These are phyloP conservation scores for Scomber japonicus DNA, from an alignment of 2,113 vertebrate genomes.

Conservation along the genomic window DNA sequence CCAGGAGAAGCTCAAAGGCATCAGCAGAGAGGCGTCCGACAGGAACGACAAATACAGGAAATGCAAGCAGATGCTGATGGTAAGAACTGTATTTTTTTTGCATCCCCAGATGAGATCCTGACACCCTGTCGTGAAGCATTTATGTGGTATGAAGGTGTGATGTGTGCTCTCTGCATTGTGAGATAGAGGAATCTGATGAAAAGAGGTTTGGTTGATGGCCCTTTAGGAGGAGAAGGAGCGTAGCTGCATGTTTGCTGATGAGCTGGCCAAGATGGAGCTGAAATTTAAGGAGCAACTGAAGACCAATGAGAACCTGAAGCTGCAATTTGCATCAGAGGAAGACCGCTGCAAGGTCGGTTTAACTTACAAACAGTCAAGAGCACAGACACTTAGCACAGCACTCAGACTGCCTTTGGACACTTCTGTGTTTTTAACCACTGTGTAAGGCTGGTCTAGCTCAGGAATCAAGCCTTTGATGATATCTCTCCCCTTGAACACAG, in stretches of 20 bases:
- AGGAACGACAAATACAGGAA: slow-evolving; percentile 95
- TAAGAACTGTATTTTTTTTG: slow-evolving; percentile 77
- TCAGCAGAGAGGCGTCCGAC: slow-evolving; percentile 92
- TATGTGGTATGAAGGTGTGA: background rate
- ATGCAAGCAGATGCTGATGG: slow-evolving; percentile 93
- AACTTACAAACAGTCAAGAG: background rate
- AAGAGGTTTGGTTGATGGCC: slow-evolving; percentile 9
- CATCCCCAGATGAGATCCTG: background rate
- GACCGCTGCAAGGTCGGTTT: slow-evolving; percentile 92
- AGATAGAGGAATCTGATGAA: background rate
- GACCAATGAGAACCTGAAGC: slow-evolving; percentile 89
- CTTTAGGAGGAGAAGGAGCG: slow-evolving; percentile 94
- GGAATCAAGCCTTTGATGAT: slow-evolving; percentile 67
- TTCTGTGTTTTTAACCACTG: slow-evolving; percentile 43
- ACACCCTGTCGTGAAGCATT: background rate
- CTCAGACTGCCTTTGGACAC: slow-evolving; percentile 38
- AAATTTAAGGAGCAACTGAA: slow-evolving; percentile 97
- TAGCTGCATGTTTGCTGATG: slow-evolving; percentile 92
- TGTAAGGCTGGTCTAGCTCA: slow-evolving; percentile 71
- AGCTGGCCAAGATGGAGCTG: slow-evolving; percentile 93
- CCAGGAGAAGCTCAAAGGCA: slow-evolving; percentile 91
- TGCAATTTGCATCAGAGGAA: slow-evolving; percentile 90
- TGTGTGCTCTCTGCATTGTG: background rate
- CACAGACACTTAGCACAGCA: slow-evolving; percentile 7
- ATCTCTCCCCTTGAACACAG: slow-evolving; percentile 67